Evolutionary conservation across 2,113 vertebrate genomes (phyloP).

Genomic region (Rhinolophus ferrumequinum): DNA sequence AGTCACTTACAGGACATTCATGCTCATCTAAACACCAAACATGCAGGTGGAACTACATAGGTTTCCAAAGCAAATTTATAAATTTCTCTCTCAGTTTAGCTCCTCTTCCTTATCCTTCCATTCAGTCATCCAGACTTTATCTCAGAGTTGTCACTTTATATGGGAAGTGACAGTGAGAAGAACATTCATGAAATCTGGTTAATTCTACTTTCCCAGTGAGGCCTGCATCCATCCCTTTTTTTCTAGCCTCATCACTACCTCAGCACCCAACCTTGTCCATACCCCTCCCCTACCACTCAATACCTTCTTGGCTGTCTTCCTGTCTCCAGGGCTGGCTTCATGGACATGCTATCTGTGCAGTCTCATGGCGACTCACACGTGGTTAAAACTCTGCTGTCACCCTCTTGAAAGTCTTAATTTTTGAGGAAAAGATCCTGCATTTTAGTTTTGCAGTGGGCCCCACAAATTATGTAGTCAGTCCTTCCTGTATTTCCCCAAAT

Average conservation of each 20-base stretch:
- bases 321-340: neutral
- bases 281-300: neutral
- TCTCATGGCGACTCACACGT: neutral
- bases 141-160: neutral
- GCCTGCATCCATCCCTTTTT: neutral
- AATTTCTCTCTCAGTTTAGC: neutral
- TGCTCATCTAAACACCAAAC: neutral
- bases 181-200: neutral
- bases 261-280: neutral
- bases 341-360: neutral
- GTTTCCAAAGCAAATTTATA: slow-evolving; percentile 27
- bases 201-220: neutral
- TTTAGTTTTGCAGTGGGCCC: neutral
- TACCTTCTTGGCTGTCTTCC: neutral
- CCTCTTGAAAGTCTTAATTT: slow-evolving; percentile 16
- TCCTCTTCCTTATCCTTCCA: neutral
- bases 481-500: neutral
- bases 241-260: neutral
- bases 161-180: neutral
- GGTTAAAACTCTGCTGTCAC: neutral
- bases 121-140: neutral
- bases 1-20: neutral
- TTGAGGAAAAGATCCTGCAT: neutral
- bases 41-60: neutral
- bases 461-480: neutral